Conservation (phyloP, 2,113 vertebrate species). For the Corythoichthys haematopterus region DNA sequence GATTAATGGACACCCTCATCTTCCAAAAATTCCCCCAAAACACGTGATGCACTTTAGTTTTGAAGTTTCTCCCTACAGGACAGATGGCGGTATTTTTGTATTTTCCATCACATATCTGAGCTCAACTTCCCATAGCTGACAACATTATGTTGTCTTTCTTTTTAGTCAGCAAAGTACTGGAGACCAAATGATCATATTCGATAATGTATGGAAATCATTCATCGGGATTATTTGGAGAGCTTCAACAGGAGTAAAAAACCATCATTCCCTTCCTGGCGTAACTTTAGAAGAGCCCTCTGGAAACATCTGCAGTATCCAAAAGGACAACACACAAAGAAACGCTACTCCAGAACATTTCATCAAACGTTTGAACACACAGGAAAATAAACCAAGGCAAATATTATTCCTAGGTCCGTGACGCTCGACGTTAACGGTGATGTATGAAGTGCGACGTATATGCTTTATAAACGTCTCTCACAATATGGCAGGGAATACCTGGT, state of each 20-base stretch:
- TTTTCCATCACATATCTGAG: background rate
- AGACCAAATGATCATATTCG: background rate
- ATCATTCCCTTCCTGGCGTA: conserved; percentile 59
- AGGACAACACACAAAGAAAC: conserved; percentile 47
- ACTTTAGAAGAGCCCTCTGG: conserved; percentile 47
- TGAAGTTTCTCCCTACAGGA: background rate
- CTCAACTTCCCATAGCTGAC: background rate
- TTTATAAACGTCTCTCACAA: conserved; percentile 40
- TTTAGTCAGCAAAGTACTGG: background rate
- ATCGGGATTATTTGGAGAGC: background rate
- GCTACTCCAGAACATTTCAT: conserved; percentile 52
- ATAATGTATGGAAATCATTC: background rate
- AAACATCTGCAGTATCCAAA: conserved; percentile 53
- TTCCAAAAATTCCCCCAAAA: background rate
- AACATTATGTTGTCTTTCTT: background rate
- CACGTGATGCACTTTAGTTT: background rate
- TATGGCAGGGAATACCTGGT: conserved; percentile 39
- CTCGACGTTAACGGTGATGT: conserved; percentile 55
- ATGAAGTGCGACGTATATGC: conserved; percentile 48
- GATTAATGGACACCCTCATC: no score
- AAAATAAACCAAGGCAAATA: conserved; percentile 59
- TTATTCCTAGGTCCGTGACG: conserved; percentile 58
- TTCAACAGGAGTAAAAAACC: conserved; percentile 39
- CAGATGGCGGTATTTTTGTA: no score
- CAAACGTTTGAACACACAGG: conserved; percentile 51